phyloP scores from a whole-genome alignment of 2,797 vertebrate species.

The Gobio occitaniae region DNA sequence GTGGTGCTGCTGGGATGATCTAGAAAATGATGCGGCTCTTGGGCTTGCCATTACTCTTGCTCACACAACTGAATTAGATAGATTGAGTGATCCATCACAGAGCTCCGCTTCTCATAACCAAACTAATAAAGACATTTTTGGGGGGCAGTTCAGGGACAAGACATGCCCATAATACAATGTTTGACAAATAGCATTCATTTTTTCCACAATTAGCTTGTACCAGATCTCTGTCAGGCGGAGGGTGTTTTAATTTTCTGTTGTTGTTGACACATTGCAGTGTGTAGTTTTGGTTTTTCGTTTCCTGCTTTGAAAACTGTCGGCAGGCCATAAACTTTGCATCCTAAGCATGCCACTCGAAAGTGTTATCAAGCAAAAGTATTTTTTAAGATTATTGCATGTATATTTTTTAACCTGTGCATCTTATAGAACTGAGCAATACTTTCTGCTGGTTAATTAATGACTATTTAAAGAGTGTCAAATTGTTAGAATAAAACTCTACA shows the following conservation, averaged over 20 bases:
- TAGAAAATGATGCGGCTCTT: conserved; percentile 68
- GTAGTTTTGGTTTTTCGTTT: background rate
- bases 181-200: conserved; percentile 58
- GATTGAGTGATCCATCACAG: conserved; percentile 77
- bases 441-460: background rate
- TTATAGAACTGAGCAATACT: background rate
- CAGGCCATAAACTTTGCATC: background rate
- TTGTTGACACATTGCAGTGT: conserved; percentile 1
- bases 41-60: conserved; percentile 72
- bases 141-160: conserved; percentile 55
- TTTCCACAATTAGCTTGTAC: conserved; percentile 44
- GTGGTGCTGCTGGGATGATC: conserved; percentile 65
- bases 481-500: too few species aligned
- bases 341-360: background rate
- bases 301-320: background rate
- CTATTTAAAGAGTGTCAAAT: too few species aligned
- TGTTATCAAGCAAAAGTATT: background rate
- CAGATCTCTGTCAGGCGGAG: background rate
- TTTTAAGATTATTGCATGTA: background rate
- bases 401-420: background rate
- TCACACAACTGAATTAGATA: conserved; percentile 73
- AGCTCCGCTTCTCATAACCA: conserved; percentile 66
- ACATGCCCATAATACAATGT: conserved; percentile 53
- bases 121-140: conserved; percentile 69
- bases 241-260: conserved; percentile 37